These are phyloP conservation scores for Aspidapion aeneum DNA, from an alignment of 2,888 invertebrate species.

Conservation along the genomic window DNA sequence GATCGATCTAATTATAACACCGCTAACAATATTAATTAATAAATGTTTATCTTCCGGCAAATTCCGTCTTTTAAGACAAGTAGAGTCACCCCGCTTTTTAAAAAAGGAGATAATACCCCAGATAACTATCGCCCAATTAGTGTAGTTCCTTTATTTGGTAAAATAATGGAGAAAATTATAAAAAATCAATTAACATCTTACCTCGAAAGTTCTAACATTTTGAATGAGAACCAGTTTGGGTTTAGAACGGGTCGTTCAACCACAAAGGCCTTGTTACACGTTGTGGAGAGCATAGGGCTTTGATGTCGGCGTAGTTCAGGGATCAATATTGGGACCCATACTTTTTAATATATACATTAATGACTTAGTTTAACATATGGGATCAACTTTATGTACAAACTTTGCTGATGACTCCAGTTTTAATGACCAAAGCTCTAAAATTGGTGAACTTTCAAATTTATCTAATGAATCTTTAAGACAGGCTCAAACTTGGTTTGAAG, in stretches of 20 bases:
- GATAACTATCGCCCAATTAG: too few species aligned
- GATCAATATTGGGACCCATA: not conserved
- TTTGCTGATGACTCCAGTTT: not conserved
- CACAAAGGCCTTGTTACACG: not conserved
- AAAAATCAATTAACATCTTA: too few species aligned
- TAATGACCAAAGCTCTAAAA: not conserved
- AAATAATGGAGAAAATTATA: too few species aligned
- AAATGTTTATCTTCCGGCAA: not conserved
- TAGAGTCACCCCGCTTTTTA: too few species aligned
- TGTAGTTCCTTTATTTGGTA: too few species aligned
- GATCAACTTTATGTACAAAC: not conserved
- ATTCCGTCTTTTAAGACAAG: too few species aligned
- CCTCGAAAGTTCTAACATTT: too few species aligned
- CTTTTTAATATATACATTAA: not conserved
- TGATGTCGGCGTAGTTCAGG: not conserved
- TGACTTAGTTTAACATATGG: not conserved
- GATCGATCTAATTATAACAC: not conserved
- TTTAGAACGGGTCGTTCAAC: too few species aligned
- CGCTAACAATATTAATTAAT: not conserved
- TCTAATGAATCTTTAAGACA: not conserved
- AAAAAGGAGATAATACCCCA: too few species aligned
- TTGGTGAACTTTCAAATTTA: not conserved
- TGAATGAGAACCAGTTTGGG: too few species aligned
- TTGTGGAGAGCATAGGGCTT: not conserved
- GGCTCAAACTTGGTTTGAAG: not conserved